Evolutionary conservation across 1,140 invertebrate genomes (phyloP).

Genomic region (Branchinecta lynchi): DNA sequence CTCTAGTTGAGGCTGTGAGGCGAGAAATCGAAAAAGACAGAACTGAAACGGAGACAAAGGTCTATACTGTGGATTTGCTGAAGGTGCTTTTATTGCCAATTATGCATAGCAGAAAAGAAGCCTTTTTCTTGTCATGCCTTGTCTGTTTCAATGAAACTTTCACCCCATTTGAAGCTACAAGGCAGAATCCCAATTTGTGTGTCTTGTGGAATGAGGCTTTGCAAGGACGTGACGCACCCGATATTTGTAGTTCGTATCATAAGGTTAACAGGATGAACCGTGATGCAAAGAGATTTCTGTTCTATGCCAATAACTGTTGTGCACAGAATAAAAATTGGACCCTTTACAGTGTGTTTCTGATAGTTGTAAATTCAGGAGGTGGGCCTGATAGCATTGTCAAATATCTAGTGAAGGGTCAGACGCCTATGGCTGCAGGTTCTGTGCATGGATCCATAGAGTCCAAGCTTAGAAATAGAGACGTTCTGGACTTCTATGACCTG

Average conservation of each 20-base stretch:
- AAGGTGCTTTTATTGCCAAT: constrained; percentile 2
- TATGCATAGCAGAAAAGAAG: constrained; percentile 6
- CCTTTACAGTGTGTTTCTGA: constrained; percentile 2
- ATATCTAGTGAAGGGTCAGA: constrained; percentile 5
- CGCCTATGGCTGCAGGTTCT: neutral
- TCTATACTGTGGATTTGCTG: constrained; percentile 1
- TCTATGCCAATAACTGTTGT: constrained; percentile 6
- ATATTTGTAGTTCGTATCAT: neutral
- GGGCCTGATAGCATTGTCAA: neutral
- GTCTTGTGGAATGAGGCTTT: constrained; percentile 9
- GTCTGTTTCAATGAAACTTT: neutral
- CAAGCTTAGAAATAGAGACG: neutral
- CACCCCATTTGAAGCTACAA: constrained; percentile 9
- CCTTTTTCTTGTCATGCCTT: constrained; percentile 9
- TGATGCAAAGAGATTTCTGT: constrained; percentile 6
- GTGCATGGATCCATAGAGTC: constrained; percentile 9
- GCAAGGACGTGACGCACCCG: constrained; percentile 7
- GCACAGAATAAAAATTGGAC: constrained; percentile 6
- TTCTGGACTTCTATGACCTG: neutral
- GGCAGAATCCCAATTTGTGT: constrained; percentile 5
- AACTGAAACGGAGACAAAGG: constrained; percentile 9
- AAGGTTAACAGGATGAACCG: neutral
- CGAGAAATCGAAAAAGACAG: constrained; percentile 9
- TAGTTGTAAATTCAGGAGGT: constrained; percentile 1
- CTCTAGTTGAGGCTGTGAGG: constrained; percentile 5